Conservation (phyloP, 1,140 invertebrate genomes). For the Agrypnia vestita region DNA sequence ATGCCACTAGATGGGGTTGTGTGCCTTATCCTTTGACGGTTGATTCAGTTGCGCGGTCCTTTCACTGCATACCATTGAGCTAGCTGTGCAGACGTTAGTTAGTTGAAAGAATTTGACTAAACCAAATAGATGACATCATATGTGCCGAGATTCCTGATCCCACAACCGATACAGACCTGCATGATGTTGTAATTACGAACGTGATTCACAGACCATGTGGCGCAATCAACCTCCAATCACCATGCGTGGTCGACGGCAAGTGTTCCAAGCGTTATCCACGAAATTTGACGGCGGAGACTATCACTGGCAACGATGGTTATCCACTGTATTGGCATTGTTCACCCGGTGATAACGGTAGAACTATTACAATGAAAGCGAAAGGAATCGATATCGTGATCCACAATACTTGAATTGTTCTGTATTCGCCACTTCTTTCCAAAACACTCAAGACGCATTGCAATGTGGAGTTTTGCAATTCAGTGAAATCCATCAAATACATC, state of each 20-base stretch:
- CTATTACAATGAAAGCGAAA: neutral
- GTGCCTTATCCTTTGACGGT: neutral
- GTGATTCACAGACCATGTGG: slow-evolving; percentile 74
- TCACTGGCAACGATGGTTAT: slow-evolving; percentile 65
- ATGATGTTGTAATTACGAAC: slow-evolving; percentile 64
- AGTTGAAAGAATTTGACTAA: no score
- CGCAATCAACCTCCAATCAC: slow-evolving; percentile 64
- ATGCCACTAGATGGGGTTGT: neutral
- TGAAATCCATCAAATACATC: no score
- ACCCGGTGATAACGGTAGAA: slow-evolving; percentile 55
- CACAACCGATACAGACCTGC: slow-evolving; percentile 64
- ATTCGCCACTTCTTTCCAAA: slow-evolving; percentile 70
- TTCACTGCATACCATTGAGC: neutral
- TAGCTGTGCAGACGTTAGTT: neutral
- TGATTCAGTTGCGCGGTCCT: neutral
- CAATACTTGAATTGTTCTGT: slow-evolving; percentile 75
- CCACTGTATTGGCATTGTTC: slow-evolving; percentile 66
- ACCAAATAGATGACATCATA: no score
- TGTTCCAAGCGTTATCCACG: slow-evolving; percentile 26
- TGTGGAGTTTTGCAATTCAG: slow-evolving; percentile 63
- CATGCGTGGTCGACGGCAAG: slow-evolving; percentile 49
- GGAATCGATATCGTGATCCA: slow-evolving; percentile 64
- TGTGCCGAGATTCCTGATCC: no score
- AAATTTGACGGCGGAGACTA: no score
- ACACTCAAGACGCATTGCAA: slow-evolving; percentile 72